Evolutionary conservation across 92 coral and sea anemone species (phyloP).

Genomic region (Umimayanthus chanpuru): DNA sequence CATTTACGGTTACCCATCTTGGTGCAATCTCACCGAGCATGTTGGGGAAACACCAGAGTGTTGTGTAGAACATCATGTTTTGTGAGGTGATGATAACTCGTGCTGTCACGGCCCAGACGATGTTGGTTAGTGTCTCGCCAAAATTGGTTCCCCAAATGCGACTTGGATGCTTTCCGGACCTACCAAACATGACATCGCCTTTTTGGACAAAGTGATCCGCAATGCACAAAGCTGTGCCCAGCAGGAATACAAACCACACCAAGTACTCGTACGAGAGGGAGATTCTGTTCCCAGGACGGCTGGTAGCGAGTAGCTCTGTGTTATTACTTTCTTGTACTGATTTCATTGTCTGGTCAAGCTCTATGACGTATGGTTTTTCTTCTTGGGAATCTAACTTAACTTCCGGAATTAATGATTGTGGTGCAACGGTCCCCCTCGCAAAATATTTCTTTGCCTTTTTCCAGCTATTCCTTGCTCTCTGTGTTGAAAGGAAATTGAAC

Average conservation of each 20-base stretch:
- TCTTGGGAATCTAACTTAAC: not conserved
- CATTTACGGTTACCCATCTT: constrained; percentile 50
- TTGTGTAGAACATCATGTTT: constrained; percentile 66
- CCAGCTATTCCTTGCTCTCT: constrained; percentile 5
- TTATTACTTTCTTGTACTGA: not conserved
- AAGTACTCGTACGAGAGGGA: constrained; percentile 11
- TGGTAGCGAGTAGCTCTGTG: not conserved
- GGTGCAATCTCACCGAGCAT: constrained; percentile 58
- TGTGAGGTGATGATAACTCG: constrained; percentile 56
- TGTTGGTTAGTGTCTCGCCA: constrained; percentile 56
- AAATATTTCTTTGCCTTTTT: constrained; percentile 19
- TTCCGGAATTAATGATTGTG: not conserved
- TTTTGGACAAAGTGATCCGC: constrained; percentile 52
- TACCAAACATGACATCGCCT: constrained; percentile 55
- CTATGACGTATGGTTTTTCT: not conserved
- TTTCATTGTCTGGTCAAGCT: not conserved
- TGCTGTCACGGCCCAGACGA: constrained; percentile 66
- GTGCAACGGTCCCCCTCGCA: not conserved
- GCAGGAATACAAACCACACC: not conserved
- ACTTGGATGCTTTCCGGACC: constrained; percentile 47
- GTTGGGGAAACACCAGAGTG: constrained; percentile 63
- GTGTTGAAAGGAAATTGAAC: not conserved
- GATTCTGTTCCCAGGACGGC: not conserved
- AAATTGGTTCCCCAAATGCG: constrained; percentile 50
- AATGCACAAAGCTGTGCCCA: constrained; percentile 40